Evolutionary conservation across 2,113 vertebrate genomes (phyloP).

Genomic region (Carassius gibelio): DNA sequence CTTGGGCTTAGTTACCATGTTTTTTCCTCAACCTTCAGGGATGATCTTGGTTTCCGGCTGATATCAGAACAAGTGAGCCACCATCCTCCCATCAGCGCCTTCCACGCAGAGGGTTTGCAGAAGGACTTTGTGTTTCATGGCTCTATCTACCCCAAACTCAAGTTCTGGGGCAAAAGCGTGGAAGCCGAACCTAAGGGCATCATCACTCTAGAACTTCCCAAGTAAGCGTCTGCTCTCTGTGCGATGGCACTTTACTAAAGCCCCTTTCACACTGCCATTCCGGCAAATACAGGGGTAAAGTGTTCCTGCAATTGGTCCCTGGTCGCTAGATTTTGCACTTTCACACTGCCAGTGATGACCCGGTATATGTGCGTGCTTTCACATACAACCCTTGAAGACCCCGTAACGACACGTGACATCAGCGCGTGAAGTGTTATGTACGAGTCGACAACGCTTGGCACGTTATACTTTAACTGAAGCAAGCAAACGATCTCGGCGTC

Average conservation of each 20-base stretch:
- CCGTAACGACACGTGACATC: no score
- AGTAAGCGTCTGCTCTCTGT: constrained; percentile 75
- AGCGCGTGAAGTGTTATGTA: no score
- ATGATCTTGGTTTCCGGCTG: constrained; percentile 95
- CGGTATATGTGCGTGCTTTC: no score
- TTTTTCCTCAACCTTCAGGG: constrained; percentile 71
- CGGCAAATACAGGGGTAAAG: no score
- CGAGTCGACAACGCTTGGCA: no score
- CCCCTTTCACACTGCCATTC: no score
- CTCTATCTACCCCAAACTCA: constrained; percentile 97
- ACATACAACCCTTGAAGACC: no score
- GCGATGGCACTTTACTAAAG: neutral
- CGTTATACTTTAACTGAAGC: no score
- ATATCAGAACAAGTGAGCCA: constrained; percentile 98
- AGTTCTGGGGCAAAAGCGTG: constrained; percentile 99
- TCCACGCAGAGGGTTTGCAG: constrained; percentile 92
- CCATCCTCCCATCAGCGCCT: constrained; percentile 95
- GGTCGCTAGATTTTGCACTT: no score
- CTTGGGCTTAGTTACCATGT: neutral
- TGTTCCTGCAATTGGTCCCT: no score
- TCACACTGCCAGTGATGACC: no score
- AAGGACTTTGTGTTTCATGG: constrained; percentile 96
- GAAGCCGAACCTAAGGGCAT: constrained; percentile 95
- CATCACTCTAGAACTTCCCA: constrained; percentile 95
- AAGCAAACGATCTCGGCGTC: no score